These are phyloP conservation scores for Rostratula benghalensis DNA, from an alignment of 2,113 vertebrate species.

Conservation along the genomic window DNA sequence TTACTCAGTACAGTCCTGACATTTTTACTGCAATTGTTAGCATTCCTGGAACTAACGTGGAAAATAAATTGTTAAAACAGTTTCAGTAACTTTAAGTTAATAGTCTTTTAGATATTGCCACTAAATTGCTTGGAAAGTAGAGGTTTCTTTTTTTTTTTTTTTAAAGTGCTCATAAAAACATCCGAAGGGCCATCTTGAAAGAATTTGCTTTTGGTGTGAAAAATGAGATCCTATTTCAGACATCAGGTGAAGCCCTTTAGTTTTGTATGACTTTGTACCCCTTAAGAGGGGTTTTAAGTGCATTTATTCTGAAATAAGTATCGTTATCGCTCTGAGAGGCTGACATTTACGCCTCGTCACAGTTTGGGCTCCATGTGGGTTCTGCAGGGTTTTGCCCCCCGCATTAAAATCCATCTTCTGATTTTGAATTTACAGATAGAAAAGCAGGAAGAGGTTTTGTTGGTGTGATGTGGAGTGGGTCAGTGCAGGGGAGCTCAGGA, in stretches of 20 bases:
- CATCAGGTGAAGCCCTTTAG: not conserved
- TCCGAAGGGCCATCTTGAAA: not conserved
- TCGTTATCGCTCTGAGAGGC: not conserved
- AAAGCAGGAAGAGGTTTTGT: too few relatives aligned
- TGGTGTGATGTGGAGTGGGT: rapidly evolving
- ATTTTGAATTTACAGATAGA: not conserved
- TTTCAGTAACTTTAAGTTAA: not conserved
- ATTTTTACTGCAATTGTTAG: not conserved
- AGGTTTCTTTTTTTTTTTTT: not conserved
- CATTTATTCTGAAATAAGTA: too few relatives aligned
- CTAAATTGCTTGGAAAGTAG: not conserved
- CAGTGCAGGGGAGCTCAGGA: not conserved
- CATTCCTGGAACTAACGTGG: not conserved
- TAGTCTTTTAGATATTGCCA: not conserved
- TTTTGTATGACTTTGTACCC: not conserved
- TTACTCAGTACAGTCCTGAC: not conserved
- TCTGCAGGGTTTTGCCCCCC: not conserved
- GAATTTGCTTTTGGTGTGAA: not conserved
- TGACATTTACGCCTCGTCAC: too few relatives aligned
- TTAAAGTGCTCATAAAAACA: not conserved
- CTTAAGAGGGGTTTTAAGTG: too few relatives aligned
- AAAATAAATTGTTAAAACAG: not conserved
- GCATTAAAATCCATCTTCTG: not conserved
- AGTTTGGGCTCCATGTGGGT: not conserved
- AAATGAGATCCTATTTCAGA: not conserved